Conservation (phyloP, 1,140 invertebrate species). For the Drosophila melanica region DNA sequence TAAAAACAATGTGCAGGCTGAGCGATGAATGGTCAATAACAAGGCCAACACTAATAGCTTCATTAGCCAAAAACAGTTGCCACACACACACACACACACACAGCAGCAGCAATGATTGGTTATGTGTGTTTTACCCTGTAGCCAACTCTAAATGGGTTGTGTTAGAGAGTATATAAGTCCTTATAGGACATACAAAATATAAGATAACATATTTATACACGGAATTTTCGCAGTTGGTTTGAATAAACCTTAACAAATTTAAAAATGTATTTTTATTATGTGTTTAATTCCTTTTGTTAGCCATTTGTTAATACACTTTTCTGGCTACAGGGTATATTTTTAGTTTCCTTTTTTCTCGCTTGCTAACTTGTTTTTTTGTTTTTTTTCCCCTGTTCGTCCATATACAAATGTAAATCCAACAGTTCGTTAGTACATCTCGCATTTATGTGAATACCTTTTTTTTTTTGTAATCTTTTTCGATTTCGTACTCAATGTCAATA, state of each 20-base stretch:
- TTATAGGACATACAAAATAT: too few relatives aligned
- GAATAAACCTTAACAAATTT: not conserved
- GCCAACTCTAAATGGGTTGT: not conserved
- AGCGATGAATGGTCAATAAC: constrained; percentile 53
- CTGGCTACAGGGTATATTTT: not conserved
- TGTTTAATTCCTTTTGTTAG: not conserved
- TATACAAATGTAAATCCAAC: constrained; percentile 35
- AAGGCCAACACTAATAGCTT: constrained; percentile 68
- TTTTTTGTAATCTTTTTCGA: not conserved
- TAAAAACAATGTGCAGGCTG: constrained; percentile 14
- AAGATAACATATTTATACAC: too few relatives aligned
- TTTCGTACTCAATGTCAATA: constrained; percentile 17
- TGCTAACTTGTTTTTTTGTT: constrained; percentile 9
- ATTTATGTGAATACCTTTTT: constrained; percentile 15
- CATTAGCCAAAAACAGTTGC: constrained; percentile 53
- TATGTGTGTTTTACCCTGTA: constrained; percentile 8
- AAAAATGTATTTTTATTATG: not conserved
- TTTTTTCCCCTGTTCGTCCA: constrained; percentile 6
- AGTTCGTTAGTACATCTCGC: constrained; percentile 42
- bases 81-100: constrained; percentile 7
- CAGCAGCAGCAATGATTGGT: constrained; percentile 3
- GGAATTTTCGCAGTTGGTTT: too few relatives aligned
- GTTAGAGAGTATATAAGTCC: not conserved
- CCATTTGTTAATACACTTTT: not conserved
- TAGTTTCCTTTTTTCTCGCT: not conserved